Evolutionary conservation across 2,797 vertebrate species (phyloP), one percentile per base, ranked within the genome.

Genomic region (Sparus aurata): DNA sequence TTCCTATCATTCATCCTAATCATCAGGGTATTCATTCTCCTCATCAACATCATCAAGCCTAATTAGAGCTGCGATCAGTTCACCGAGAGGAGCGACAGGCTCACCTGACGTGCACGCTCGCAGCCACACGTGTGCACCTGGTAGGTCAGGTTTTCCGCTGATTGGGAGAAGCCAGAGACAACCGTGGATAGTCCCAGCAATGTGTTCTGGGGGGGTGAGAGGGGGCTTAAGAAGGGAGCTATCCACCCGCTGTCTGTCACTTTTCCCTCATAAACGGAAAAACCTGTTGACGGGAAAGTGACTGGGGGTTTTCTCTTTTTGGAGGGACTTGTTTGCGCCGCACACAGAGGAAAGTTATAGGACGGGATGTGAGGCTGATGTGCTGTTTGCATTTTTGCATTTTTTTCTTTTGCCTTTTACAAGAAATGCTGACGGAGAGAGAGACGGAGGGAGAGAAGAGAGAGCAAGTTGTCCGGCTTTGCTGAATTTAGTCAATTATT

Each of bases 81-180:
- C 60, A 81, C 87, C 69, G 50, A 76, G 93, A 91, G 91, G 90
- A 92, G 90, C 87, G 91, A 90, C 84, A 91, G 90, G 83, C 85
- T 86, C 82, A 87, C 67, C 83, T 69, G 81, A 91, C 69, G 55
- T 87, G 87, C 87, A 65, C 80, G 52, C 84, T 89, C 69, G 59
- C 62, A 73, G 85, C 89, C 91, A 79, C 84, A 75, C 58, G 79
- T 73, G 80, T 80, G 83, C 79, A 79, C 67, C 74, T 72, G 79
- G 65, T 80, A 55, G 71, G 49, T 49, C 22, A 2, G 65, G 85
- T 82, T 92, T 90, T 88, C 90, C 86, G 73, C 87, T 75, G 83
- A 89, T 62, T 73, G 87, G 85, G 90, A 95, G 89, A 94, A 93
- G 91, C 79, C 88, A 92, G 85, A 91, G 93, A 94, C 94, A 94